Evolutionary conservation across 2,888 invertebrate species (phyloP).

Genomic region (Raillietiella orientalis): DNA sequence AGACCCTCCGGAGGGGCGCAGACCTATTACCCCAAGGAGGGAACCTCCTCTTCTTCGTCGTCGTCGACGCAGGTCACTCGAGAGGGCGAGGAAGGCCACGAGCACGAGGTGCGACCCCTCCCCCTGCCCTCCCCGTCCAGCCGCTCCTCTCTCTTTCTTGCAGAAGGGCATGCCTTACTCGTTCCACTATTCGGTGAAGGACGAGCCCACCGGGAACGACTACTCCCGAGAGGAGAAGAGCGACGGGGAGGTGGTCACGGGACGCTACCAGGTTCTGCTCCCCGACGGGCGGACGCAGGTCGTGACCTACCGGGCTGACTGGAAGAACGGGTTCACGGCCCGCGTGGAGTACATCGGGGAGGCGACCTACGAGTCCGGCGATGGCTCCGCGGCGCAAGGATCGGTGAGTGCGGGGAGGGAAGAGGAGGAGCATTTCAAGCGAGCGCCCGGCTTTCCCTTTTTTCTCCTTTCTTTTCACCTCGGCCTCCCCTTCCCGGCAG

Average conservation of each 20-base stretch:
- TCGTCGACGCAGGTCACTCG: too few relatives aligned
- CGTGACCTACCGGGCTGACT: slow-evolving; percentile 8
- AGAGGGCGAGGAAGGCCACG: too few relatives aligned
- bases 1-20: too few relatives aligned
- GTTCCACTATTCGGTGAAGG: slow-evolving; percentile 5
- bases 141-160: too few relatives aligned
- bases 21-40: too few relatives aligned
- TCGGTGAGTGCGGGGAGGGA: slow-evolving; percentile 4
- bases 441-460: background rate
- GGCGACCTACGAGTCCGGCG: slow-evolving; percentile 7
- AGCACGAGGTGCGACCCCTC: too few relatives aligned
- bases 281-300: slow-evolving; percentile 8
- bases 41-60: too few relatives aligned
- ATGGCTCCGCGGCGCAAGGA: too few relatives aligned
- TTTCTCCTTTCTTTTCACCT: background rate
- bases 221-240: slow-evolving; percentile 8
- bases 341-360: slow-evolving; percentile 8
- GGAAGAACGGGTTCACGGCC: slow-evolving; percentile 9
- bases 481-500: slow-evolving; percentile 1
- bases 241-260: slow-evolving; percentile 8
- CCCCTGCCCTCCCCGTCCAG: too few relatives aligned
- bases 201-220: slow-evolving; percentile 6
- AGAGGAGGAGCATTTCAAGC: background rate
- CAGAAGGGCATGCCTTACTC: slow-evolving; percentile 5
- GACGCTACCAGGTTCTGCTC: slow-evolving; percentile 8